Evolutionary conservation across 2,113 vertebrate species (phyloP).

Genomic region (Atrichornis clamosus): DNA sequence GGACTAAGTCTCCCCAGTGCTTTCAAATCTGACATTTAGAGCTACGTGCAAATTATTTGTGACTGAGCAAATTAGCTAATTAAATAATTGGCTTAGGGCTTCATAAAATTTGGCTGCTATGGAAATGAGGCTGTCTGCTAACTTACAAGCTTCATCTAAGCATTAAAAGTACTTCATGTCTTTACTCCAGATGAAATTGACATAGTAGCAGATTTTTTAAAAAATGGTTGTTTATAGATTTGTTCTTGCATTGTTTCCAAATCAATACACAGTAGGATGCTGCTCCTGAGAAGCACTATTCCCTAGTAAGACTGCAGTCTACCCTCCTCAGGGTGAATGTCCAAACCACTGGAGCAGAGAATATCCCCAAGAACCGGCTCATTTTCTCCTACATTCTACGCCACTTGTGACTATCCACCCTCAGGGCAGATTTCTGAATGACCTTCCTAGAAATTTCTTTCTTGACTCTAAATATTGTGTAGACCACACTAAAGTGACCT

Average conservation of each 20-base stretch:
- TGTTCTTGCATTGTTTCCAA: background rate
- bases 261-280: background rate
- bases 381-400: background rate
- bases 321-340: background rate
- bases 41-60: slow-evolving; percentile 53
- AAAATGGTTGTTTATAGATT: background rate
- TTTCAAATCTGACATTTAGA: slow-evolving; percentile 58
- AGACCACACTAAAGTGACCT: background rate
- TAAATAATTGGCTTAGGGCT: slow-evolving; percentile 65
- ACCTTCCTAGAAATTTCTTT: background rate
- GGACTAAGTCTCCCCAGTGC: slow-evolving; percentile 38
- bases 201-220: background rate
- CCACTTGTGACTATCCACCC: background rate
- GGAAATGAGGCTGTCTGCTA: slow-evolving; percentile 42
- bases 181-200: background rate
- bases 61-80: slow-evolving; percentile 63
- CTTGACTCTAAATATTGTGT: background rate
- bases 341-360: background rate
- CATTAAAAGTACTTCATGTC: background rate
- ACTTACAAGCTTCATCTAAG: slow-evolving; percentile 30
- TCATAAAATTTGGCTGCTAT: slow-evolving; percentile 58
- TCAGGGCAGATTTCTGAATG: background rate
- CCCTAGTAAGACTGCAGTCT: background rate
- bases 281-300: background rate
- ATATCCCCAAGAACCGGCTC: background rate